phyloP scores from a whole-genome alignment of 2,113 vertebrate species.

The Ceyx melanurus region DNA sequence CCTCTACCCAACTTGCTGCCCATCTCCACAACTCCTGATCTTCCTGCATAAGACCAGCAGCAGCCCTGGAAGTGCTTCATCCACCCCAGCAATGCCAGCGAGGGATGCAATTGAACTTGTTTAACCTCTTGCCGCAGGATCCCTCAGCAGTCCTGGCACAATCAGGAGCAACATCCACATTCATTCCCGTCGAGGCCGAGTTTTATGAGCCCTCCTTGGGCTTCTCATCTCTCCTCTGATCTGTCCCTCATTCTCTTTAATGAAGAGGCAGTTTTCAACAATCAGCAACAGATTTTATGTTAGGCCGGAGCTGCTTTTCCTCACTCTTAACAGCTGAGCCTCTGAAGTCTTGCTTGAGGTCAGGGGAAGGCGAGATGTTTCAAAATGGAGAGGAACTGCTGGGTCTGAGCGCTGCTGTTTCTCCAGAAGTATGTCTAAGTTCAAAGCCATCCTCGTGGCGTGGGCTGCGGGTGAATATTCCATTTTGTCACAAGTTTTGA shows the following conservation, averaged over 20 bases:
- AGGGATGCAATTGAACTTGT: background rate
- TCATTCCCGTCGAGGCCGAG: background rate
- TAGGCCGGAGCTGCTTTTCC: background rate
- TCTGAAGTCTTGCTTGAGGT: conserved; percentile 50
- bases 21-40: accelerated
- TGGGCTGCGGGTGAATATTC: conserved; percentile 53
- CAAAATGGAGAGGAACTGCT: conserved; percentile 31
- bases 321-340: background rate
- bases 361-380: conserved; percentile 34
- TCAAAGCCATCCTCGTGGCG: conserved; percentile 36
- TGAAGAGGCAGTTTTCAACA: background rate
- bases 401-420: conserved; percentile 10
- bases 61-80: background rate
- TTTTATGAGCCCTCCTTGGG: background rate
- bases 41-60: background rate
- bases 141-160: background rate
- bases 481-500: conserved; percentile 65
- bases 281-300: background rate
- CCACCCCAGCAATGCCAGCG: background rate
- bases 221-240: background rate
- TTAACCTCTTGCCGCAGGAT: background rate
- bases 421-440: conserved; percentile 17
- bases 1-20: background rate
- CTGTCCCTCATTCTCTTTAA: conserved; percentile 25
- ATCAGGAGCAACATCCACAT: background rate